Base-by-base conservation (phyloP, 2,797 vertebrate genomes). In the Gobionotothen gibberifrons region DNA sequence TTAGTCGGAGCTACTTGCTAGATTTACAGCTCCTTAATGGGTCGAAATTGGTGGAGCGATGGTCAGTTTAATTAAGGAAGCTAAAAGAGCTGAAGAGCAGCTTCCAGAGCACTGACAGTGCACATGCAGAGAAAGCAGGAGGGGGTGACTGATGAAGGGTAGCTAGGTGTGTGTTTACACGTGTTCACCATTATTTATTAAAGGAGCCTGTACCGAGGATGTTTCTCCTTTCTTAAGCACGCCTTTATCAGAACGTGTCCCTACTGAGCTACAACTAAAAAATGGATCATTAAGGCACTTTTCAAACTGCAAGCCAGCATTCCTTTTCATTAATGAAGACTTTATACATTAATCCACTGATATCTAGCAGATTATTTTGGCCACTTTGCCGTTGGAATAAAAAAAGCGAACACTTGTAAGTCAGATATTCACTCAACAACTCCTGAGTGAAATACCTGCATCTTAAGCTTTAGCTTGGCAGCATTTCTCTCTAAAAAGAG, bases 21-120 rank as follows among this genome's bases (percentile, higher is more conserved):
- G 88, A 91, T 90, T 90, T 91, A 91, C 86, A 79, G 83, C 90
- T 72, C 74, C 79, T 81, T 90, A 90, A 91, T 90, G 82, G 82
- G 73, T 26, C 9, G 36, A 68, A 89, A 90, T 82, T 90, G 85
- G 79, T 83, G 78, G 48, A 83, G 71, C 59, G 19, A 76, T 83
- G 83, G 80, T 59, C 43, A 57, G 80, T 86, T 90, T 90, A 91
- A 91, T 92, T 91, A 91, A 81, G 60, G 72, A 47, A 66, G 72
- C 83, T 74, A 54, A 89, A 90, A 84, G 67, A 82, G 79, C 79
- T 87, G 80, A 89, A 60, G 76, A 83, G 86, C 78, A 62, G 74
- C 84, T 81, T 87, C 74, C 72, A 61, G 60, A 51, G 70, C 73
- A 39, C 46, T 78, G 82, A 82, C 74, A 36, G 79, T 75, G 62